phyloP scores from a whole-genome alignment of 2,797 vertebrate species.

The Enteromius radiatus region DNA sequence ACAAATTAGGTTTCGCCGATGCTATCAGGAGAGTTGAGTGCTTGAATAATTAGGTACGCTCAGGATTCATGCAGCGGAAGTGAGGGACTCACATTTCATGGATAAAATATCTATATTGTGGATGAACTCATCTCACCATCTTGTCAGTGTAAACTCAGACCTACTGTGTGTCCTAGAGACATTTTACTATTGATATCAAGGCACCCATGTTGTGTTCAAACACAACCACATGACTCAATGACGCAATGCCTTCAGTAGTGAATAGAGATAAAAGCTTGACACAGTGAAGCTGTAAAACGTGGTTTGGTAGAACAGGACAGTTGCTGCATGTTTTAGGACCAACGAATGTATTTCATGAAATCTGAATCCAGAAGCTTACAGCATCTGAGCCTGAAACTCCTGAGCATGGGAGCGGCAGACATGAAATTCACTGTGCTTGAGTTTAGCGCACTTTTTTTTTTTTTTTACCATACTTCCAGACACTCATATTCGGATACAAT shows the following conservation, averaged over 20 bases:
- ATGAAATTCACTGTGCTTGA: slow-evolving; percentile 36
- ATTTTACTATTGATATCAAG: slow-evolving; percentile 31
- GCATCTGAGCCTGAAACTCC: slow-evolving; percentile 2
- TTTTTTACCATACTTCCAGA: not conserved
- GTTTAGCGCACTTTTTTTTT: not conserved
- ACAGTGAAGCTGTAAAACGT: slow-evolving; percentile 15
- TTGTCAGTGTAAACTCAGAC: slow-evolving; percentile 26
- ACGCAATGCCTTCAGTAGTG: not conserved
- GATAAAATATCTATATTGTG: not conserved
- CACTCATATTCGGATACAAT: slow-evolving; percentile 38
- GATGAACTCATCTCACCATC: slow-evolving; percentile 2
- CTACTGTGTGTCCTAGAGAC: slow-evolving; percentile 15
- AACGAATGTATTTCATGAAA: slow-evolving; percentile 1
- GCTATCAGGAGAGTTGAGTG: slow-evolving; percentile 36
- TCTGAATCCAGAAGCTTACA: slow-evolving; percentile 19
- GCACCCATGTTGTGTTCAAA: slow-evolving; percentile 29
- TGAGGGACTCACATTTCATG: slow-evolving; percentile 14
- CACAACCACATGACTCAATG: slow-evolving; percentile 27
- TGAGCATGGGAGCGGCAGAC: slow-evolving; percentile 36
- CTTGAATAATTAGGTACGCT: slow-evolving; percentile 36
- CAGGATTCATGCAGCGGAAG: slow-evolving; percentile 42
- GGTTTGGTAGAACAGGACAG: slow-evolving; percentile 5
- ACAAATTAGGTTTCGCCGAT: slow-evolving; percentile 33
- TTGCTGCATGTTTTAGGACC: not conserved
- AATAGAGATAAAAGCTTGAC: slow-evolving; percentile 17